Evolutionary conservation across 2,888 invertebrate genomes (phyloP).

Genomic region (Cheiracanthium punctorium): DNA sequence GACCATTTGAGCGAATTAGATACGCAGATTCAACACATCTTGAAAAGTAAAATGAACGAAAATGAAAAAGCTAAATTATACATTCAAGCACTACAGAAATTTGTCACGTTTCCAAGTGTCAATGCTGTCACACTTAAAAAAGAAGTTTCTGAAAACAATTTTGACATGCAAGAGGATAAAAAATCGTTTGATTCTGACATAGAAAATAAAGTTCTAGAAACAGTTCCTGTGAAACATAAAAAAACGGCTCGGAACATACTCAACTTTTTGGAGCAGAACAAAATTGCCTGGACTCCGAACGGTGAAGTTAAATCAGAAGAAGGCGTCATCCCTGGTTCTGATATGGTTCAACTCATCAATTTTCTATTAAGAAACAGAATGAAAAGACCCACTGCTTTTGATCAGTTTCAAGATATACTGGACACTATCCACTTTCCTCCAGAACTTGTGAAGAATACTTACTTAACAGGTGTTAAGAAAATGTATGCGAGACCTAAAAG

Average conservation of each 20-base stretch:
- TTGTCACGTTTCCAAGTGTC: too few species aligned
- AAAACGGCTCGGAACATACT: neutral
- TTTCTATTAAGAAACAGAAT: slow-evolving; percentile 2
- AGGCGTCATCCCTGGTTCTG: neutral
- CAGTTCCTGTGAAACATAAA: slow-evolving; percentile 1
- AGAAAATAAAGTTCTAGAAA: neutral
- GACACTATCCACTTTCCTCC: neutral
- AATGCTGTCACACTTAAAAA: too few species aligned
- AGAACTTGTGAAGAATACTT: neutral
- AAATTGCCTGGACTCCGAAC: slow-evolving; percentile 2
- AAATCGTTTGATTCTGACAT: too few species aligned
- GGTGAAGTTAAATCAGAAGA: neutral
- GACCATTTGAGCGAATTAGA: too few species aligned
- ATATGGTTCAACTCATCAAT: neutral
- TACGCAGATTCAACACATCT: too few species aligned
- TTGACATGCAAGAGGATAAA: too few species aligned
- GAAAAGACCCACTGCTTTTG: neutral
- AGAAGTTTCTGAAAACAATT: too few species aligned
- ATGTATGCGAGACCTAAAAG: slow-evolving; percentile 8
- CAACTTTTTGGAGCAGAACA: neutral
- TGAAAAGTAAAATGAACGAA: too few species aligned
- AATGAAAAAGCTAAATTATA: too few species aligned
- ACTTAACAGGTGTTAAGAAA: neutral
- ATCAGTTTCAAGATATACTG: neutral
- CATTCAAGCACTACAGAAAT: too few species aligned